Percentiles rank a stretch among this genome's conserved stretches.
phyloP scores from a whole-genome alignment of 2,888 invertebrate species.

The Mactromeris polynyma region DNA sequence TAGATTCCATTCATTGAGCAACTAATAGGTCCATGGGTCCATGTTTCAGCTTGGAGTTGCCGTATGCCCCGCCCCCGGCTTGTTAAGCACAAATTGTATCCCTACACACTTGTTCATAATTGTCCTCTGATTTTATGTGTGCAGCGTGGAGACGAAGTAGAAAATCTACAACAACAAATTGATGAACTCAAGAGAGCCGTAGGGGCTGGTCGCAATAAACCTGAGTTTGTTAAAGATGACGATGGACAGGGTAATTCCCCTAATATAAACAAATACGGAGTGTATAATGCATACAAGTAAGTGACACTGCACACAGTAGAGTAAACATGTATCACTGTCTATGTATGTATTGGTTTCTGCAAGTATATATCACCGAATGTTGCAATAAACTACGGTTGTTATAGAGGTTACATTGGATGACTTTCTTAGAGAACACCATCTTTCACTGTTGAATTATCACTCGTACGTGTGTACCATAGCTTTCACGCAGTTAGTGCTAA shows the following conservation, averaged over 20 bases:
- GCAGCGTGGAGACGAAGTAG: slow-evolving; percentile 83
- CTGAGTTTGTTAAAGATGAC: slow-evolving; percentile 80
- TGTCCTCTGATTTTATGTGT: slow-evolving; percentile 31
- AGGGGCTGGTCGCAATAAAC: slow-evolving; percentile 76
- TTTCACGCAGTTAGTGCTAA: neutral
- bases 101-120: neutral
- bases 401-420: neutral
- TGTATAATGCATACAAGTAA: slow-evolving; percentile 85
- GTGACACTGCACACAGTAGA: slow-evolving; percentile 34
- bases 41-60: neutral
- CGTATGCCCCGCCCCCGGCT: neutral
- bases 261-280: slow-evolving; percentile 81
- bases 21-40: neutral
- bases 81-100: neutral
- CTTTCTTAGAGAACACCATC: neutral
- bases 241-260: slow-evolving; percentile 66
- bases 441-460: neutral
- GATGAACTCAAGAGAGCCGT: slow-evolving; percentile 77
- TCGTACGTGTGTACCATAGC: neutral
- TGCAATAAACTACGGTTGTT: neutral
- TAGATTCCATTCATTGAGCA: neutral
- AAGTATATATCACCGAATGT: neutral
- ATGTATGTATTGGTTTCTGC: neutral
- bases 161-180: slow-evolving; percentile 81
- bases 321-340: neutral